These are phyloP conservation scores for Drosophila yooni DNA, from an alignment of 2,888 invertebrate species.

Conservation along the genomic window DNA sequence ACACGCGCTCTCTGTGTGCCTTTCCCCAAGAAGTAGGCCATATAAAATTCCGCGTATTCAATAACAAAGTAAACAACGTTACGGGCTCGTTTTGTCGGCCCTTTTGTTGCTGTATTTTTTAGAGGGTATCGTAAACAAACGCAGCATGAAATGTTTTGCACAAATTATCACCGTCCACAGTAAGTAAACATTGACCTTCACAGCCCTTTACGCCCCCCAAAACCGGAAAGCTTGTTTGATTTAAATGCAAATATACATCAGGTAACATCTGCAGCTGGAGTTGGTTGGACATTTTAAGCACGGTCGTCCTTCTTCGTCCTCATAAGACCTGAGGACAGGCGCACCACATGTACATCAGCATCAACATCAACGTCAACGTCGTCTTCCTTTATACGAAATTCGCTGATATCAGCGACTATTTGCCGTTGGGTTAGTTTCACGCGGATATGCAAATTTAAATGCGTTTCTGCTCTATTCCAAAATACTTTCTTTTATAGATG, in stretches of 20 bases:
- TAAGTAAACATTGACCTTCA: conserved; percentile 5
- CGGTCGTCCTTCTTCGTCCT: conserved; percentile 1
- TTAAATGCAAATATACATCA: conserved; percentile 71
- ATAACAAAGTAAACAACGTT: not conserved
- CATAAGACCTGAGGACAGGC: conserved; percentile 8
- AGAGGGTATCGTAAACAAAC: conserved; percentile 35
- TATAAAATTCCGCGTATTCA: not conserved
- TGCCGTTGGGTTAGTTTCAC: conserved; percentile 29
- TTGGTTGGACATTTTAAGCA: conserved; percentile 8
- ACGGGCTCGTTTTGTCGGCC: not conserved
- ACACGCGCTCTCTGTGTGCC: not conserved
- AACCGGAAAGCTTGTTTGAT: conserved; percentile 42
- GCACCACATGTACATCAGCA: conserved; percentile 7
- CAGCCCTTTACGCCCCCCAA: not conserved
- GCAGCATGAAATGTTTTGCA: conserved; percentile 41
- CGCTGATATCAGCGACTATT: conserved; percentile 35
- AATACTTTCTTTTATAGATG: not conserved
- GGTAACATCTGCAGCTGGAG: conserved; percentile 29
- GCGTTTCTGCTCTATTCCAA: conserved; percentile 39
- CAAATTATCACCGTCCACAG: conserved; percentile 10
- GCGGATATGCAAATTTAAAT: conserved; percentile 74
- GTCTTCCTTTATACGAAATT: conserved; percentile 17
- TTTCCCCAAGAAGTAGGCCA: conserved; percentile 27
- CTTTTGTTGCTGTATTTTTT: not conserved
- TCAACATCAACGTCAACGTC: conserved; percentile 28